A percentile compares a stretch with the other conserved stretches of the same genome.
Evolutionary conservation across 2,113 vertebrate species (phyloP).

Genomic region (Clupea harengus): DNA sequence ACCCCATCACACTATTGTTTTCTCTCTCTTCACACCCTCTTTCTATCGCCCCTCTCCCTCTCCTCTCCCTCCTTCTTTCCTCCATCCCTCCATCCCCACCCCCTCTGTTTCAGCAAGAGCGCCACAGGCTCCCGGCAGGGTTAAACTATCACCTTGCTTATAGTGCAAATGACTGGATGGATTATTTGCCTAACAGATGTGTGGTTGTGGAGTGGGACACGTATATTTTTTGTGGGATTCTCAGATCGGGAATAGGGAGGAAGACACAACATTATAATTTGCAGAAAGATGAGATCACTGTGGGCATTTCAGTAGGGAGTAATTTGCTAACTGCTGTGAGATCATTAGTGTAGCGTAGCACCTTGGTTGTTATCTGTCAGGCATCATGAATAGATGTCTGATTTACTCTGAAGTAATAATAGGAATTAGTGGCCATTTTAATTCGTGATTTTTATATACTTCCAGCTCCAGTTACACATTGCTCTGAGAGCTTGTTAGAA

Average conservation of each 20-base stretch:
- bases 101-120: neutral
- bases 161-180: neutral
- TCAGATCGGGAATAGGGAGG: neutral
- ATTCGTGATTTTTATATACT: neutral
- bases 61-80: neutral
- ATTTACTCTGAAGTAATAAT: neutral
- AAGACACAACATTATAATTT: neutral
- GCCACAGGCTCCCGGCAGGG: neutral
- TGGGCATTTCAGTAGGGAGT: neutral
- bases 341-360: neutral
- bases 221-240: constrained; percentile 14
- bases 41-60: neutral
- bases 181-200: neutral
- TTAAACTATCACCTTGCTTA: neutral
- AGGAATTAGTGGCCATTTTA: neutral
- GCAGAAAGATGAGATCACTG: neutral
- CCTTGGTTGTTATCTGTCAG: neutral
- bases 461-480: neutral
- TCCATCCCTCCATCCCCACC: neutral
- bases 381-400: neutral
- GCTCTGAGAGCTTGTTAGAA: neutral
- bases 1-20: neutral
- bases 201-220: neutral
- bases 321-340: neutral
- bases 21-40: neutral